Evolutionary conservation across 2,113 vertebrate species (phyloP).

Genomic region (Heterocephalus glaber): DNA sequence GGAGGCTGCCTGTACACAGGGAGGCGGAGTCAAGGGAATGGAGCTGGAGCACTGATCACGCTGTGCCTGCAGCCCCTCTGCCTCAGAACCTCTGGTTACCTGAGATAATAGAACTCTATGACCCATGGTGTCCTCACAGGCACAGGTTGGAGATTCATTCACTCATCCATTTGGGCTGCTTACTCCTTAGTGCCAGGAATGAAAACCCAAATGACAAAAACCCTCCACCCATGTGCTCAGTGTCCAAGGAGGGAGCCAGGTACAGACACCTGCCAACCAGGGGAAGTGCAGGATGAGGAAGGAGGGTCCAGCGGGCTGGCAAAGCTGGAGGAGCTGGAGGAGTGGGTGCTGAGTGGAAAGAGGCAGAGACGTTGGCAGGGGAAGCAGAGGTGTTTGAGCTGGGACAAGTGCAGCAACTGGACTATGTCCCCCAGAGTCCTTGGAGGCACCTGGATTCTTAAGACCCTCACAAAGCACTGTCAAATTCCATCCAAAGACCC

Average conservation of each 20-base stretch:
- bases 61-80: neutral
- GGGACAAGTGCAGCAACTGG: no score
- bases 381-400: neutral
- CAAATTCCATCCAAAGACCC: neutral
- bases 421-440: neutral
- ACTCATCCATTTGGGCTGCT: neutral
- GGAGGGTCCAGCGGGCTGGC: neutral
- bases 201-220: neutral
- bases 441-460: neutral
- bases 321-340: no score
- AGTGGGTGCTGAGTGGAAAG: rapidly evolving
- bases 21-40: neutral
- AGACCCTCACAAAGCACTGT: neutral
- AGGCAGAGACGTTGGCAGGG: neutral
- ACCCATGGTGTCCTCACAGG: neutral
- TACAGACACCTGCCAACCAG: no score
- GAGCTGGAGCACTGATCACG: neutral
- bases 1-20: neutral
- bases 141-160: neutral
- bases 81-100: neutral
- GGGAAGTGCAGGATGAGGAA: rapidly evolving
- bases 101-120: neutral
- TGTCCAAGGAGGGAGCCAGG: no score
- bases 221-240: neutral
- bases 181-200: neutral